These are phyloP conservation scores for Clarias gariepinus DNA, from an alignment of 2,113 vertebrate species.

Conservation along the genomic window DNA sequence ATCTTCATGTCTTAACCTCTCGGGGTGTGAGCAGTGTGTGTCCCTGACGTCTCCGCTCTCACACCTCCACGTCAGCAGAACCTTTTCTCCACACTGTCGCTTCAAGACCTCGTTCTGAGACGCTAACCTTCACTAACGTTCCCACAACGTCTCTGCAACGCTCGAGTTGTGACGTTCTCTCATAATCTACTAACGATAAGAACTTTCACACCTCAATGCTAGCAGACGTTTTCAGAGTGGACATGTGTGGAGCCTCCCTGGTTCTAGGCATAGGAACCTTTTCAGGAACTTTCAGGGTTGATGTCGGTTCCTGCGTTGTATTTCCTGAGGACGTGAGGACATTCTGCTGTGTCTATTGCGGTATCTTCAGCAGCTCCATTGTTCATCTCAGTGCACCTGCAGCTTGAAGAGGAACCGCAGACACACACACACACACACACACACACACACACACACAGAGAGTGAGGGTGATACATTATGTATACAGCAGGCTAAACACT, in stretches of 20 bases:
- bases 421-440: slow-evolving; percentile 3
- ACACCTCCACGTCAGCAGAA: not conserved
- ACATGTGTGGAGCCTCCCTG: not conserved
- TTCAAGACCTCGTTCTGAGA: not conserved
- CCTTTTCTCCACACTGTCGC: not conserved
- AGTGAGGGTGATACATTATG: slow-evolving; percentile 74
- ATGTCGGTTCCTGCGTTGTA: not conserved
- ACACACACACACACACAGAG: slow-evolving; percentile 37
- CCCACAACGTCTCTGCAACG: not conserved
- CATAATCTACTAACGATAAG: not conserved
- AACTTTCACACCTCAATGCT: not conserved
- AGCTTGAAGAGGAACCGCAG: slow-evolving; percentile 52
- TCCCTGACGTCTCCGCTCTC: not conserved
- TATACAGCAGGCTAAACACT: slow-evolving; percentile 64
- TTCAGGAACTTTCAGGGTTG: not conserved
- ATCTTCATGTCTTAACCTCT: not conserved
- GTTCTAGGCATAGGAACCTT: not conserved
- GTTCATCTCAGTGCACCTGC: slow-evolving; percentile 64
- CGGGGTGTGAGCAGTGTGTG: not conserved
- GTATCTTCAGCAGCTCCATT: not conserved
- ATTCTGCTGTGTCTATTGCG: not conserved
- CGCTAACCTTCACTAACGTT: not conserved
- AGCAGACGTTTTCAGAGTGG: not conserved
- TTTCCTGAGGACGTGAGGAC: not conserved
- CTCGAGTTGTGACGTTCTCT: not conserved